These are phyloP conservation scores for Caloenas nicobarica DNA, from an alignment of 2,113 vertebrate species.

Conservation along the genomic window DNA sequence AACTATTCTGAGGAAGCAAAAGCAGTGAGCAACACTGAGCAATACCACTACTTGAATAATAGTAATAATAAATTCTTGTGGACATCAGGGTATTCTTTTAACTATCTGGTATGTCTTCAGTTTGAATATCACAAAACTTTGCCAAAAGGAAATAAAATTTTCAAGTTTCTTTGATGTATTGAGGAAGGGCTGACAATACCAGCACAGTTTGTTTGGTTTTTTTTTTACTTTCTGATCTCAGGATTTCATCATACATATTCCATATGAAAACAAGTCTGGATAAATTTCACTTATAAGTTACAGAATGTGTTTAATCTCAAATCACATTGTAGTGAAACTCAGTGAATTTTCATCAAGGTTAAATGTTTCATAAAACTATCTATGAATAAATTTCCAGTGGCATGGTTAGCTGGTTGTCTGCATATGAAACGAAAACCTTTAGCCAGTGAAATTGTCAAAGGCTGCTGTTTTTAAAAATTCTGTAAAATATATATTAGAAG, in stretches of 20 bases:
- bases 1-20: neutral
- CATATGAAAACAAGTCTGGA: neutral
- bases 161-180: neutral
- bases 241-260: neutral
- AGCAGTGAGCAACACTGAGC: neutral
- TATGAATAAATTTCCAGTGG: neutral
- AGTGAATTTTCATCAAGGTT: neutral
- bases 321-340: neutral
- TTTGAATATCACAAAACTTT: neutral
- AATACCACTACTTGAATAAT: neutral
- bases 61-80: neutral
- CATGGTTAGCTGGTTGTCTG: neutral
- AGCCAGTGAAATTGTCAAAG: neutral
- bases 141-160: neutral
- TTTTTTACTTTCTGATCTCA: neutral
- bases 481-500: neutral
- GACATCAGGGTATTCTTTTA: neutral
- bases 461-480: neutral
- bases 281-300: neutral
- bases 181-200: neutral
- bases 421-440: neutral
- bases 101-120: neutral
- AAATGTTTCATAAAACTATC: neutral
- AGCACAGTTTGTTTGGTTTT: neutral
- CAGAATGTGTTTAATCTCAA: neutral